phyloP scores from a whole-genome alignment of 2,797 vertebrate genomes.

The Sebastes nivosus region DNA sequence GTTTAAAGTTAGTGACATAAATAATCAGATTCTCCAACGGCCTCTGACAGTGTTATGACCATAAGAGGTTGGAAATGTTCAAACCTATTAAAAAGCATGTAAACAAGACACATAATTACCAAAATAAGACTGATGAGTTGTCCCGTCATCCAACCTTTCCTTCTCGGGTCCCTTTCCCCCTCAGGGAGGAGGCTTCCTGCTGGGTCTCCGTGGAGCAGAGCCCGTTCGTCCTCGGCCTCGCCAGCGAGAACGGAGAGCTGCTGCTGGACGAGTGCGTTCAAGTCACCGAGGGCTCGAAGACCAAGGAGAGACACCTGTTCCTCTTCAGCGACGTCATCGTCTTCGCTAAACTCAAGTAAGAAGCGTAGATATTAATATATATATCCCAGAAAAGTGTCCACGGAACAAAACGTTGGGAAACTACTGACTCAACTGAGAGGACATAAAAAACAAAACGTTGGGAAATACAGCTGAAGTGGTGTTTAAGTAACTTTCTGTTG shows the following conservation, averaged over 20 bases:
- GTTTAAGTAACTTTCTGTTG: not conserved
- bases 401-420: not conserved
- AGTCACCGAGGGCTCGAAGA: constrained; percentile 76
- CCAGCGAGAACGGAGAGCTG: constrained; percentile 72
- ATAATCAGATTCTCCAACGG: not conserved
- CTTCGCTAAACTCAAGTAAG: constrained; percentile 83
- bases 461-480: not conserved
- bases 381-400: not conserved
- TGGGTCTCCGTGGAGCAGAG: constrained; percentile 77
- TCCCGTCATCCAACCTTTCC: not conserved
- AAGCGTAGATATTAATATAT: not conserved
- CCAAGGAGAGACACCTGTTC: constrained; percentile 78
- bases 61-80: not conserved
- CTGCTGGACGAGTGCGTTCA: constrained; percentile 77
- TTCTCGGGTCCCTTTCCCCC: not conserved
- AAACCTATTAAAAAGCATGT: not conserved
- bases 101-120: not conserved
- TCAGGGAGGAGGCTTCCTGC: constrained; percentile 77
- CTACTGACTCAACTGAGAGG: not conserved
- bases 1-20: not conserved
- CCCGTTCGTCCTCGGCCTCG: constrained; percentile 81
- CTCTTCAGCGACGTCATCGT: constrained; percentile 80
- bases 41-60: not conserved
- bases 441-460: not conserved
- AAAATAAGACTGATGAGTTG: not conserved